These are phyloP conservation scores for Molossus alvarezi DNA, from an alignment of 2,797 vertebrate species.

Conservation along the genomic window DNA sequence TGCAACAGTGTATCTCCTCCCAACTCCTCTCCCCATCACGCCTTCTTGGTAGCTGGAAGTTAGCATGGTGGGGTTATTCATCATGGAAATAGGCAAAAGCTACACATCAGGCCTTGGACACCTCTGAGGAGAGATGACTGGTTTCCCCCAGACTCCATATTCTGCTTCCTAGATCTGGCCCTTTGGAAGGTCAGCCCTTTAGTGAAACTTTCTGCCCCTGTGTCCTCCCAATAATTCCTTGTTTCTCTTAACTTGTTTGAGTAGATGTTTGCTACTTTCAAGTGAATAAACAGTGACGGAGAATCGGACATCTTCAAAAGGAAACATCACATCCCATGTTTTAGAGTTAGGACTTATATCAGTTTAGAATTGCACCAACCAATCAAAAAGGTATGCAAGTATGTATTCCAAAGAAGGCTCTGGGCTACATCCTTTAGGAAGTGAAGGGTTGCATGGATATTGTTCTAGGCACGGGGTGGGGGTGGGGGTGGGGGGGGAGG, in stretches of 20 bases:
- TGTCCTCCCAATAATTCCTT: background rate
- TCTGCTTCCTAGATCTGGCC: background rate
- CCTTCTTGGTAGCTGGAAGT: background rate
- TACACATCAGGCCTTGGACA: background rate
- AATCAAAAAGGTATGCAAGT: background rate
- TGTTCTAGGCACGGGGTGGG: background rate
- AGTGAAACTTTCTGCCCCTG: background rate
- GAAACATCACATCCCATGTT: background rate
- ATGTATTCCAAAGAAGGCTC: background rate
- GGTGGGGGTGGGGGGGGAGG: rapidly evolving
- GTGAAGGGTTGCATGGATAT: background rate
- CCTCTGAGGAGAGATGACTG: background rate
- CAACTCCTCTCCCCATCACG: background rate
- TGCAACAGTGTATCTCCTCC: background rate
- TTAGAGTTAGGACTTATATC: background rate
- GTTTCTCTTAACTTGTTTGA: slow-evolving; percentile 40
- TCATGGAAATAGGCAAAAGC: background rate
- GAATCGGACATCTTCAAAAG: background rate
- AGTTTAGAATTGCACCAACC: background rate
- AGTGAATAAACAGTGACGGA: background rate
- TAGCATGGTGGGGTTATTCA: background rate
- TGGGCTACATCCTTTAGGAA: background rate
- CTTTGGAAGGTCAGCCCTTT: background rate
- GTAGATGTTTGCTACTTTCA: background rate
- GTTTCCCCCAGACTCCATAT: too few species aligned